These are phyloP conservation scores for Parus major DNA, from an alignment of 2,113 vertebrate species.

Conservation along the genomic window DNA sequence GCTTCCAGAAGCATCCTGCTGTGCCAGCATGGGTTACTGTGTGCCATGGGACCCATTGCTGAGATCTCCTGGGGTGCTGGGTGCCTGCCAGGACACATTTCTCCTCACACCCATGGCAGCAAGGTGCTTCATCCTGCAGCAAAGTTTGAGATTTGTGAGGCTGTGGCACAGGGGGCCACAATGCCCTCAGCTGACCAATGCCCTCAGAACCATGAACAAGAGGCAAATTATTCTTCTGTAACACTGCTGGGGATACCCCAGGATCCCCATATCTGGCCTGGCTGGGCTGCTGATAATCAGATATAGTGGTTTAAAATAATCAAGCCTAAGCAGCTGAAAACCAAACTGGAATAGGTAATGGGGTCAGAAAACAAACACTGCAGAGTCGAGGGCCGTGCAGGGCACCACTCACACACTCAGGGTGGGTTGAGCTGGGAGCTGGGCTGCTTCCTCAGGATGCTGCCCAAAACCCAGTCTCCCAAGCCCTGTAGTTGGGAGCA, in stretches of 20 bases:
- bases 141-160: background rate
- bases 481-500: too few relatives aligned
- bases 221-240: background rate
- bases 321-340: conserved; percentile 53
- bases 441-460: background rate
- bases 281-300: conserved; percentile 38
- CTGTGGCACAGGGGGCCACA: background rate
- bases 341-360: conserved; percentile 48
- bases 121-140: background rate
- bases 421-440: background rate
- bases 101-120: fast-evolving
- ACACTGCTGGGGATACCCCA: background rate
- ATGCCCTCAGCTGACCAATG: background rate
- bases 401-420: fast-evolving
- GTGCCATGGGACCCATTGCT: fast-evolving
- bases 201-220: background rate
- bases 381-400: background rate
- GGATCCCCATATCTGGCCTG: conserved; percentile 8
- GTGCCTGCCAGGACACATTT: fast-evolving
- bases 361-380: conserved; percentile 22
- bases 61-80: background rate
- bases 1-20: background rate
- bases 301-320: conserved; percentile 60
- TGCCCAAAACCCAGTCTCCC: background rate
- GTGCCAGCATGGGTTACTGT: fast-evolving